Base-by-base conservation (phyloP, 2,797 vertebrate genomes). In the Gadopsis marmoratus region DNA sequence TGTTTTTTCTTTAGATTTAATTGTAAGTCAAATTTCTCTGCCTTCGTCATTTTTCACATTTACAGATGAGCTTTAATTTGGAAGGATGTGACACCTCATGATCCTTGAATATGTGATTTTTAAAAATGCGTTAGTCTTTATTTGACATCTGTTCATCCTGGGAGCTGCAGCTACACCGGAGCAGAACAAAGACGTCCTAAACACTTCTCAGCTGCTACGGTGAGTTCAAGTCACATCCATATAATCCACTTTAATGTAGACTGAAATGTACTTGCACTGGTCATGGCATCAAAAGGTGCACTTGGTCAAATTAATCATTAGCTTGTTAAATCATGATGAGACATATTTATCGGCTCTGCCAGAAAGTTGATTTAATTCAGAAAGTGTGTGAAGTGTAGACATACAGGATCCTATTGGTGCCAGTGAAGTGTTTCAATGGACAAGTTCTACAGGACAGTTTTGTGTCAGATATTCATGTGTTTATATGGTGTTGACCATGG, bases 401-500 rank as follows among this genome's bases (percentile, higher is more conserved):
- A 9, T 17, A 10, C n/a, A 39, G 26, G 26, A 26, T 26, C 26
- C 17, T 3, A 12, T 5, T 74, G 23, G 14, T 43, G n/a, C 9
- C 29, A 35, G 33, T 47, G 13, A 68, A 13, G 41, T 51, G 37
- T 62, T 39, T 47, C 17, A n/a, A 0, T 66, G 53, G 72, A n/a
- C 67, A 41, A 70, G 48, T 45, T n/a, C 12, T 51, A 39, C 3
- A 39, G 43, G 29, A 67, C 39, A 55, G 64, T 29, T 55, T 10
- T 60, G 45, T 65, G 43, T 55, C 37, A 59, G 54, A 48, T 78
- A 47, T 71, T 56, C 51, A 65, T 74, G 43, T 71, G 56, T 90
- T 93, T 88, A 91, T 88, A 91, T 71, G 71, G 76, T 87, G 75
- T 93, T 89, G 83, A 91, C 85, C 10, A 12, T 83, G 67, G 63